Percentiles rank a stretch among this genome's conserved stretches.
phyloP scores from a whole-genome alignment of 2,113 vertebrate species.

The Mohoua ochrocephala region DNA sequence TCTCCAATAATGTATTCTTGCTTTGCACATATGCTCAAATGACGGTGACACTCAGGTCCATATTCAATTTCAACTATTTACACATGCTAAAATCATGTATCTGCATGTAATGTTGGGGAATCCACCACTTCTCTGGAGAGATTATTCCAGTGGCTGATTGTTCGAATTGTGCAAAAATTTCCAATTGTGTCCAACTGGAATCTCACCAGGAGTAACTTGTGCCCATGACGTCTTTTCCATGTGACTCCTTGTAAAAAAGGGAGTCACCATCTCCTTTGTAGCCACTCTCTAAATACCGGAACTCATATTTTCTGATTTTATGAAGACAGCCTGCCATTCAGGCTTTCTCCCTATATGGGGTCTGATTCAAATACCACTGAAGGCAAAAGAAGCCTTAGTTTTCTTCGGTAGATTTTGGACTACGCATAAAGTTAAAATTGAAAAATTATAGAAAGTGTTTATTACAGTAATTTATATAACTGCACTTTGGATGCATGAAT shows the following conservation, averaged over 20 bases:
- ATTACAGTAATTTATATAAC: background rate
- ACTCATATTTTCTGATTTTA: background rate
- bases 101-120: background rate
- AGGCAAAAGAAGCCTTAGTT: background rate
- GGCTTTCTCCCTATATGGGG: background rate
- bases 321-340: background rate
- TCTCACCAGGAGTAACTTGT: background rate
- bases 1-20: background rate
- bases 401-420: background rate
- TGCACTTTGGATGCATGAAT: background rate
- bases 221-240: background rate
- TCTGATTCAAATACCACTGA: background rate
- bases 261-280: background rate
- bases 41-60: background rate
- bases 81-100: constrained; percentile 20
- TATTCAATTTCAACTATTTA: constrained; percentile 20
- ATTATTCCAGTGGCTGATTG: background rate
- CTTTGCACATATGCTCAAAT: constrained; percentile 18
- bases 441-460: background rate
- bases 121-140: background rate
- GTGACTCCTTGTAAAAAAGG: background rate
- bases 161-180: background rate
- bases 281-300: background rate
- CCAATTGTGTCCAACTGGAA: background rate
- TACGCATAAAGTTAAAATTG: background rate